Base-by-base conservation (phyloP, 2,888 invertebrate genomes). In the Salpingus planirostris region DNA sequence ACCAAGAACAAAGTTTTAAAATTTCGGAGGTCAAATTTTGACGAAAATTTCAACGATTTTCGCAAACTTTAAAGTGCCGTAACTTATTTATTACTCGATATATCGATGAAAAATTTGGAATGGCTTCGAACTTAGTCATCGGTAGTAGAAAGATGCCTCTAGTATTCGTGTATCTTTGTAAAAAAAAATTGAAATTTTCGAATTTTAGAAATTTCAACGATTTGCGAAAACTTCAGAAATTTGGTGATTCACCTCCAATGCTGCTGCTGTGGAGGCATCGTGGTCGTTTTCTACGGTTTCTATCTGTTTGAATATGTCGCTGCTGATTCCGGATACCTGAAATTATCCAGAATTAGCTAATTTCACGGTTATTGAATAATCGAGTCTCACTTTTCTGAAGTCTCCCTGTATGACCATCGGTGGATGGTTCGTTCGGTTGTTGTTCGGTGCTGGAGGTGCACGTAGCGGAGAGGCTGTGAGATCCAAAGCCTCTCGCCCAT, bases 261-360 rank as follows among this genome's bases (percentile, higher is more conserved):
- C 89, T 53, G 89, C 89, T 45, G 91, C 90, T 48, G 90, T 90
- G 54, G 88, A 86, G 49, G 88, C 84, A 67, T 91, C 90, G 69
- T 90, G 89, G 68, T 92, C 91, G 69, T 92, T 91, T 69, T 92
- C 92, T 53, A 92, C 87, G 60, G 89, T 86, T 73, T 93, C 91
- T 78, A 93, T 88, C 77, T 92, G 91, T 59, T 90, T 84, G 76
- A 92, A 93, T 68, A 92, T 91, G 73, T 92, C 92, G 63, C 87
- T 88, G 67, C 90, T 90, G 60, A 92, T 92, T 60, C 92, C 92
- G 66, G 91, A 91, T 63, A 92, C 91, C 87, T 87, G 70, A 29
- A 67, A 67, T 46, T 52, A 44, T 47, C 50, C 43, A 42, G 31
- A 26, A 27, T 23, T 28, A 13, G n/a, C n/a, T n/a, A n/a, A n/a